Percentiles rank a stretch among this genome's conserved stretches.
phyloP scores from a whole-genome alignment of 2,888 invertebrate species.

The Protophormia terraenovae region DNA sequence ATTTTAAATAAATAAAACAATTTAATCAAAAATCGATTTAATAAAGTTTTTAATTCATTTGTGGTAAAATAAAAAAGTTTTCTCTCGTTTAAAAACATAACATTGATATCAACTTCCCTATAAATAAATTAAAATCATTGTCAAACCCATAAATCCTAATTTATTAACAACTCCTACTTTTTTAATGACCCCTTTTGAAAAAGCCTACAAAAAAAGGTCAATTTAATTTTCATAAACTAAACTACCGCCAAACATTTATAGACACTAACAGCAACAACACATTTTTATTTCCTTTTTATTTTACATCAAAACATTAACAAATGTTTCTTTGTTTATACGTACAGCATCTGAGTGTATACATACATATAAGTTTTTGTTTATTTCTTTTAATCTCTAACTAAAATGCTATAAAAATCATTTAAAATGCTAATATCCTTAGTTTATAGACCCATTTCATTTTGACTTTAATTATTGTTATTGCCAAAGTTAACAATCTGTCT shows the following conservation, averaged over 20 bases:
- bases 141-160: not conserved
- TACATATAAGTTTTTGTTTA: conserved; percentile 34
- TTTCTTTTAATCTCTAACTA: conserved; percentile 59
- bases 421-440: conserved; percentile 78
- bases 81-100: no score
- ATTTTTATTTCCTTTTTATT: conserved; percentile 29
- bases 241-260: conserved; percentile 14
- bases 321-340: not conserved
- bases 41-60: no score
- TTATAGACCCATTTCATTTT: conserved; percentile 77
- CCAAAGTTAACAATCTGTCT: conserved; percentile 78
- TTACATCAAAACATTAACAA: not conserved
- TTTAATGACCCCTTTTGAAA: not conserved
- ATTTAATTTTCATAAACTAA: conserved; percentile 77
- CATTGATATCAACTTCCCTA: no score
- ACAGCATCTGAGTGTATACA: not conserved
- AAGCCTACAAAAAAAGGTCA: conserved; percentile 72
- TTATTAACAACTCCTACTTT: conserved; percentile 5
- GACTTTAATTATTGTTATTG: conserved; percentile 80
- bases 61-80: no score
- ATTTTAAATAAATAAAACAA: no score
- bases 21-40: no score
- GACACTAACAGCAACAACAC: no score
- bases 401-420: conserved; percentile 76
- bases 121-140: no score